Conservation (phyloP, 2,888 invertebrate genomes). For the Pantelozetes paolii region DNA sequence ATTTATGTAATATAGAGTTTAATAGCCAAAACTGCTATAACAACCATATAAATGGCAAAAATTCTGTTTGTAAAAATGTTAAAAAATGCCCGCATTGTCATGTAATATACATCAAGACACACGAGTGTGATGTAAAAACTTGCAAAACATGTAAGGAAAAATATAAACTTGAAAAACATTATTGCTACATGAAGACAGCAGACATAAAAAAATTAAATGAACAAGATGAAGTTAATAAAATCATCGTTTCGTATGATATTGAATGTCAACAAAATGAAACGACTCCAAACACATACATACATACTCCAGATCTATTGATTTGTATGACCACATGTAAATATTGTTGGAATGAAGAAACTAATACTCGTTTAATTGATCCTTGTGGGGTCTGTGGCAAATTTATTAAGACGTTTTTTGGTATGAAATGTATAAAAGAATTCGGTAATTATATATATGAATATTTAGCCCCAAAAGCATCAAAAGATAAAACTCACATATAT, state of each 20-base stretch:
- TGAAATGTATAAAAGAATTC: slow-evolving; percentile 10
- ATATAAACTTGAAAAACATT: slow-evolving; percentile 18
- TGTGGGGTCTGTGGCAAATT: slow-evolving; percentile 7
- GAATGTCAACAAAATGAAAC: slow-evolving; percentile 2
- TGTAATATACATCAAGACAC: neutral
- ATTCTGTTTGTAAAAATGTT: neutral
- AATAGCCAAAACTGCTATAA: neutral
- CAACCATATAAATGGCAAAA: neutral
- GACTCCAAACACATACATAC: neutral
- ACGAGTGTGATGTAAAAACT: neutral
- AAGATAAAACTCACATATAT: neutral
- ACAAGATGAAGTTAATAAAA: neutral
- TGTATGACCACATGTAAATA: slow-evolving; percentile 14
- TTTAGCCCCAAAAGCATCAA: slow-evolving; percentile 48
- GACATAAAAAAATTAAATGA: neutral
- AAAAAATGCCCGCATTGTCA: neutral
- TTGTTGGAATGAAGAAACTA: neutral
- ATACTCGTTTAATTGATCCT: neutral
- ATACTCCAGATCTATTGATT: neutral
- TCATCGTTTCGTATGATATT: slow-evolving; percentile 9
- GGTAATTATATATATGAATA: slow-evolving; percentile 55
- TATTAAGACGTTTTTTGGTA: neutral
- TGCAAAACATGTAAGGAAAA: neutral
- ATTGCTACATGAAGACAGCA: neutral
- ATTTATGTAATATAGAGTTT: neutral